These are phyloP conservation scores for Onthophagus sagittarius DNA, from an alignment of 2,888 invertebrate genomes.

Conservation along the genomic window DNA sequence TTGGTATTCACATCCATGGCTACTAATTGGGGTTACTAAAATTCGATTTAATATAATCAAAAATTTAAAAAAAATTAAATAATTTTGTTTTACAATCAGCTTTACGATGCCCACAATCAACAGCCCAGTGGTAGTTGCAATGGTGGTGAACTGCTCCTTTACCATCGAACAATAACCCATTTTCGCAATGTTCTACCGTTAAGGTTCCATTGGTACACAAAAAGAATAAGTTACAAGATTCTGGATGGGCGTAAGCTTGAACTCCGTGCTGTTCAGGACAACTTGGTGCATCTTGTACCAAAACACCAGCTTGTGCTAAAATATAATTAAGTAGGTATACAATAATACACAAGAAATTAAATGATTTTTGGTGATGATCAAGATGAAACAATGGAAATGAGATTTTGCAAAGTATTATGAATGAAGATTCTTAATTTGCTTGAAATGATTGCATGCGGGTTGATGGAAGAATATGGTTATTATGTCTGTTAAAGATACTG, in stretches of 20 bases:
- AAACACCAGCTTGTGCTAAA: slow-evolving; percentile 59
- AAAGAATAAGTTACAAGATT: slow-evolving; percentile 85
- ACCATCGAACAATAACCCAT: slow-evolving; percentile 86
- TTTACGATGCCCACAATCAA: slow-evolving; percentile 76
- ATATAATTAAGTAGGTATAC: slow-evolving; percentile 27
- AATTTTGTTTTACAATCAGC: slow-evolving; percentile 66
- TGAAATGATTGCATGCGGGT: too few species aligned
- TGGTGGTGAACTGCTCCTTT: slow-evolving; percentile 86
- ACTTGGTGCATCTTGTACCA: slow-evolving; percentile 61
- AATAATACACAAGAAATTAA: background rate
- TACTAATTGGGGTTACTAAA: slow-evolving; percentile 73
- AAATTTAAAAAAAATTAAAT: background rate
- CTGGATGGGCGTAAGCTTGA: slow-evolving; percentile 82
- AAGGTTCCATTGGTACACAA: slow-evolving; percentile 87
- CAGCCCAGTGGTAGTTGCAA: slow-evolving; percentile 94
- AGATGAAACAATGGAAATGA: too few species aligned
- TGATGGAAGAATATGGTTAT: too few species aligned
- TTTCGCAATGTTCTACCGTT: slow-evolving; percentile 87
- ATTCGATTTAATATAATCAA: background rate
- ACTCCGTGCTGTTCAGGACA: slow-evolving; percentile 81
- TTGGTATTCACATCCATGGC: slow-evolving; percentile 81
- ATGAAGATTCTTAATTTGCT: too few species aligned
- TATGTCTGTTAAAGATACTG: too few species aligned
- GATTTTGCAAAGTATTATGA: too few species aligned
- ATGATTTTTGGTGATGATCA: too few species aligned